Evolutionary conservation across 2,888 invertebrate genomes (phyloP), one percentile per base, ranked within the genome.

Genomic region (Argyresthia goedartella): DNA sequence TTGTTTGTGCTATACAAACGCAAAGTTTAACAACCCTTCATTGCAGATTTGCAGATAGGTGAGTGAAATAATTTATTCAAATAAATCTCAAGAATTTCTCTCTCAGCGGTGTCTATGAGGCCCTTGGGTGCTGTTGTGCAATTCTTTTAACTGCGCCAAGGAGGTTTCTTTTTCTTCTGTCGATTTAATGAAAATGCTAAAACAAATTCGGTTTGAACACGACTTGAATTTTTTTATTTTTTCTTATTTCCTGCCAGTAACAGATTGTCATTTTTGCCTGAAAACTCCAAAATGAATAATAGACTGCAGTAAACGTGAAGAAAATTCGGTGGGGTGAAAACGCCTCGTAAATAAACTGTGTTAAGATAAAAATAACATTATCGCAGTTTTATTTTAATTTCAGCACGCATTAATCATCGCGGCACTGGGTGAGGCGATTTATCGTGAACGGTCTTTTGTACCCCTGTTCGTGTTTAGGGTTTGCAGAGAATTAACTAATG

Each of bases 21-120:
- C 25, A 39, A 39, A 39, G 39, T 39, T 11, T 11, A 39, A 39
- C 75, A 84, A 82, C 85, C 85, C 85, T 84, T 84, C 81, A 76
- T 65, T 80, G 75, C 81, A 85, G 81, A 81, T 81, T 65, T 80
- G 75, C 81, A 85, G 81, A 81, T 81, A 71, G 75, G 65, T 73
- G 65, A 72, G 39, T n/a, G 41, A 77, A 75, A 81, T 85, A 81
- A 86, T 86, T 84, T 86, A 85, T 85, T 84, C 79, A 78, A 74
- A 86, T 85, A 85, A 86, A 85, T 86, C 84, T 79, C 64, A 60
- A 57, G 66, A 72, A 68, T 75, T 76, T 77, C 77, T 76, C 73
- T 68, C 68, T 69, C 68, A 66, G 64, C 61, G 61, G 61, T 60
- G 59, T 67, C 59, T 69, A 77, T 66, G 59, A 69, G 71, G 67